These are phyloP conservation scores for Hymenopus coronatus DNA, from an alignment of 2,888 invertebrate genomes.

Conservation along the genomic window DNA sequence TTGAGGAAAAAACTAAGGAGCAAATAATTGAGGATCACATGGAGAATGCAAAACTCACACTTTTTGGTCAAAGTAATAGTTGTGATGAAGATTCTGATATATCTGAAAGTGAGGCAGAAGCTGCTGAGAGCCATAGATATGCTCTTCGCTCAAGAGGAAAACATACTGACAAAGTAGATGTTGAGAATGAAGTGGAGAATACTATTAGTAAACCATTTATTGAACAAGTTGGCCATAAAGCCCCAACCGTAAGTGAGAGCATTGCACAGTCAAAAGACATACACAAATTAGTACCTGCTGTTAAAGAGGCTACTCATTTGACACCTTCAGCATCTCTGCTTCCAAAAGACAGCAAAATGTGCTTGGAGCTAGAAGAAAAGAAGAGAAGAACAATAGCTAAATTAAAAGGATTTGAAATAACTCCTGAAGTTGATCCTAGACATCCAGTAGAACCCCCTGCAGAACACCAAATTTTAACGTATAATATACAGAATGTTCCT, in stretches of 20 bases:
- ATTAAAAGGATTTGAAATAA: slow-evolving; percentile 1
- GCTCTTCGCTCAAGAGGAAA: not conserved
- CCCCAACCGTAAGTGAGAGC: not conserved
- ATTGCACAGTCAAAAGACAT: not conserved
- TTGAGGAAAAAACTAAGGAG: not conserved
- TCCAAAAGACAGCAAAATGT: not conserved
- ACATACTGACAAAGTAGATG: not conserved
- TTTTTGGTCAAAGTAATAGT: not conserved
- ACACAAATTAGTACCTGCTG: not conserved
- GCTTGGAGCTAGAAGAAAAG: slow-evolving; percentile 17
- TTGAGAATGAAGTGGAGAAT: not conserved
- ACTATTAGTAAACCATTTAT: not conserved
- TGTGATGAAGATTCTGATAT: not conserved
- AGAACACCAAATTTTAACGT: not conserved
- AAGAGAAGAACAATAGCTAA: slow-evolving; percentile 8
- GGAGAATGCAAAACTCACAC: not conserved
- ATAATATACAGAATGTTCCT: not conserved
- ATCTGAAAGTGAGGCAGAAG: not conserved
- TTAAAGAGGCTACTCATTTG: not conserved
- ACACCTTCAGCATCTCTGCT: not conserved
- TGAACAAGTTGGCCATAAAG: not conserved
- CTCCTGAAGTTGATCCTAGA: not conserved
- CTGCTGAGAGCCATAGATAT: not conserved
- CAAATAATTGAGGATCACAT: not conserved
- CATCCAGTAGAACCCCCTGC: not conserved